phyloP scores from a whole-genome alignment of 2,888 invertebrate genomes.

The Escarpia spicata region DNA sequence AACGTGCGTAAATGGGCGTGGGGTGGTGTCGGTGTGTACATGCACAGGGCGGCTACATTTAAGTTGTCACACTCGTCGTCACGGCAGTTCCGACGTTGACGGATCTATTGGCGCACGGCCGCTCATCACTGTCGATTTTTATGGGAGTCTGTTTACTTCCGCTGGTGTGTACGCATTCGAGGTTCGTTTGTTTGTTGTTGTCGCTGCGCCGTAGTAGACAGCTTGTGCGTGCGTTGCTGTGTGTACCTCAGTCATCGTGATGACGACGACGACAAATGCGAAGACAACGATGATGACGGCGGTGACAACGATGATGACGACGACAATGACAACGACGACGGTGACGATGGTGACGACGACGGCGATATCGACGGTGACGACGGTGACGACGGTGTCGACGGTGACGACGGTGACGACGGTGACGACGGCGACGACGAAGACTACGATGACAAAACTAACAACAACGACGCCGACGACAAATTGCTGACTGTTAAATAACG shows the following conservation, averaged over 20 bases:
- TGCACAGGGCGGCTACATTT: neutral
- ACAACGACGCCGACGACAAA: too few species aligned
- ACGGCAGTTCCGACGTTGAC: neutral
- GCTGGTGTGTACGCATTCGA: neutral
- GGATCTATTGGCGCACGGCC: neutral
- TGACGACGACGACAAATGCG: neutral
- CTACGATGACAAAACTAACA: too few species aligned
- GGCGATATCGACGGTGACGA: neutral
- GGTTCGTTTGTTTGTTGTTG: neutral
- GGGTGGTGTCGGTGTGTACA: neutral
- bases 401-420: too few species aligned
- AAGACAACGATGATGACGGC: too few species aligned
- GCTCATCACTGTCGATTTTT: neutral
- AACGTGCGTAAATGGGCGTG: neutral
- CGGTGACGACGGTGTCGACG: too few species aligned
- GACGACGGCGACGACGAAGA: too few species aligned
- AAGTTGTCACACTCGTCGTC: neutral
- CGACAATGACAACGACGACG: neutral
- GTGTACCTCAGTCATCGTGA: neutral
- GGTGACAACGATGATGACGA: neutral
- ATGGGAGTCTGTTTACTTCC: neutral
- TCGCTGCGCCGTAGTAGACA: neutral
- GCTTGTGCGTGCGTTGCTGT: neutral
- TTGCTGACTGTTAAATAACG: too few species aligned
- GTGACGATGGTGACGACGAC: neutral